These are phyloP conservation scores for Brachionus manjavacas DNA, from an alignment of 1,140 invertebrate genomes.

Conservation along the genomic window DNA sequence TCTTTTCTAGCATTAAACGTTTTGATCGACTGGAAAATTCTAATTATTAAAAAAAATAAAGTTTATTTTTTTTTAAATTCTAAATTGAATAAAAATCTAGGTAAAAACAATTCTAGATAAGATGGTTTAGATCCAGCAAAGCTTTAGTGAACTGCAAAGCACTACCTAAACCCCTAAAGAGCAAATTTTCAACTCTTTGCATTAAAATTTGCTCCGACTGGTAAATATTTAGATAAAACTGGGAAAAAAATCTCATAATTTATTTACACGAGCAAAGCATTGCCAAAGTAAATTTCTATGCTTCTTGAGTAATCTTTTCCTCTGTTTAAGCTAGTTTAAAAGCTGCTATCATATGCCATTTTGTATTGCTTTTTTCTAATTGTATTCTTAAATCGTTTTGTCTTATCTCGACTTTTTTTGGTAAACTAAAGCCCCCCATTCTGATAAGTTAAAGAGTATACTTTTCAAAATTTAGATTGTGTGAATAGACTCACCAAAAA, in stretches of 20 bases:
- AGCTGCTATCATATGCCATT: not conserved
- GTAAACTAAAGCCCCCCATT: not conserved
- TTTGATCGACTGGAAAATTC: not conserved
- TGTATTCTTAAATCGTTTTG: not conserved
- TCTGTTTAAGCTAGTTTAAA: not conserved
- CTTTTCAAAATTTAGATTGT: not conserved
- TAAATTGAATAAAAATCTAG: not conserved
- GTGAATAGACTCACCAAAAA: not conserved
- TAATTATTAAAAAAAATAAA: not conserved
- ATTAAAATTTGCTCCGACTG: not conserved
- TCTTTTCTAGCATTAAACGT: not conserved
- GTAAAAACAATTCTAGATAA: not conserved
- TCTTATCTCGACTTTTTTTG: not conserved
- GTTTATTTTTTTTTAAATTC: no score
- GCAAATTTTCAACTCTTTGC: not conserved
- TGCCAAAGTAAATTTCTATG: not conserved
- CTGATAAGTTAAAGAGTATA: constrained; percentile 4
- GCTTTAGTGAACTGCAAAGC: not conserved
- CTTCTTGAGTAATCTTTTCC: not conserved
- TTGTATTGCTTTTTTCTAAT: not conserved
- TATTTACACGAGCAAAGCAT: not conserved
- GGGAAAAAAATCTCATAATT: not conserved
- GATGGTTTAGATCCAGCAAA: not conserved
- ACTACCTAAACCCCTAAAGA: not conserved
- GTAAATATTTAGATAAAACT: not conserved